Base-by-base conservation (phyloP, 1,140 invertebrate species). In the Dysdera silvatica region DNA sequence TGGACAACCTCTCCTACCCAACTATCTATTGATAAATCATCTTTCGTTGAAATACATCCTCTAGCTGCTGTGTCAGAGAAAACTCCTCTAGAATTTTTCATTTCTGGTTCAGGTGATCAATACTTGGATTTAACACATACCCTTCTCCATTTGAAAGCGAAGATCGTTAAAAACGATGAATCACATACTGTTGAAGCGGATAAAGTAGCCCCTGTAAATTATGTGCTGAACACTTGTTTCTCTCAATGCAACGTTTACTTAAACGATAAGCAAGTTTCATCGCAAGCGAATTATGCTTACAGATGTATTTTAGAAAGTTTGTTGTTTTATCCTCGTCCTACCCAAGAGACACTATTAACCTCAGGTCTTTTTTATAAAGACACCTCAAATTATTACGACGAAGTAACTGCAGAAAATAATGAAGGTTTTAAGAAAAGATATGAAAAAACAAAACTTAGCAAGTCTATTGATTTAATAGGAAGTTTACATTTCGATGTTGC, bases 71-170 rank as follows among this genome's bases (percentile, higher is more conserved):
- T 60, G 31, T 20, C 14, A 0, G 45, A 49, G 0, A 49, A 31
- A 12, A 33, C 57, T 4, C 33, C 57, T 26, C 4, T 60, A 60
- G 57, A 60, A 52, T 60, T 52, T 41, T 52, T 31, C 23, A 59
- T 59, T 28, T 51, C 33, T 7, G 47, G 47, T 14, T 51, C 23
- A n/a, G 48, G 48, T 6, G 48, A 52, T 4, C 23, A 40, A 31
- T 60, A 60, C 52, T 28, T 60, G 16, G 47, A 60, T 52, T 60
- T 60, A 41, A 33, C 57, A 29, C 24, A 51, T 41, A 41, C 24
- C 5, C 29, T 60, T 3, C 28, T 40, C 26, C n/a, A 60, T 41
- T 29, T 51, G 7, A 14, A 41, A 60, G 7, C 52, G 29, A 60
- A 60, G 41, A 24, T 51, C 6, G 1, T 32, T 6, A 60, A 60